Percentiles rank a stretch among this genome's conserved stretches.
phyloP scores from a whole-genome alignment of 2,888 invertebrate genomes.

The Yponomeuta sedellus region DNA sequence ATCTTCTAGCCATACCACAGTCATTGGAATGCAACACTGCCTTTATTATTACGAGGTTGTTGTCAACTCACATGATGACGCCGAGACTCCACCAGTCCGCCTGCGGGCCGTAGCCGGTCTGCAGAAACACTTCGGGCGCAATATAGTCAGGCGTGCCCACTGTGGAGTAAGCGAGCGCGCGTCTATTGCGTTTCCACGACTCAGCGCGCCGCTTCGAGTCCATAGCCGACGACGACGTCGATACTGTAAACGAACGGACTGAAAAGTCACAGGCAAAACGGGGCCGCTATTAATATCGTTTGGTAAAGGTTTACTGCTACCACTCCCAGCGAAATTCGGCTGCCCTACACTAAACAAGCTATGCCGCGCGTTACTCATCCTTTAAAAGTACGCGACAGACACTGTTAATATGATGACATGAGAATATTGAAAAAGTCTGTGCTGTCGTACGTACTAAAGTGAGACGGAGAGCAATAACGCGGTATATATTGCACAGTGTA shows the following conservation, averaged over 20 bases:
- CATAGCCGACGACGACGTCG: slow-evolving; percentile 80
- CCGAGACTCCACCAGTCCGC: slow-evolving; percentile 99
- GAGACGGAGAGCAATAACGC: too few relatives aligned
- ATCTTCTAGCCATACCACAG: not conserved
- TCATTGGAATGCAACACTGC: too few relatives aligned
- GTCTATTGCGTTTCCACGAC: slow-evolving; percentile 98
- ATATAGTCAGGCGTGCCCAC: slow-evolving; percentile 99
- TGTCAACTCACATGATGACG: slow-evolving; percentile 91
- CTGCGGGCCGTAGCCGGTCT: slow-evolving; percentile 97
- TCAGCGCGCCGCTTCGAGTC: slow-evolving; percentile 98
- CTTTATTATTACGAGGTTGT: not conserved
- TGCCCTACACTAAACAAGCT: not conserved
- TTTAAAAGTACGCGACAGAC: too few relatives aligned
- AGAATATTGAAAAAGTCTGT: too few relatives aligned
- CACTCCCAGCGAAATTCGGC: not conserved
- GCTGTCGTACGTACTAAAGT: too few relatives aligned
- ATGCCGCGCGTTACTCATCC: not conserved
- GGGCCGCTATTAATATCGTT: not conserved
- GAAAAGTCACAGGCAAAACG: not conserved
- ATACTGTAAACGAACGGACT: slow-evolving; percentile 38
- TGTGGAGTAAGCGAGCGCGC: slow-evolving; percentile 95
- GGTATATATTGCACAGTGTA: too few relatives aligned
- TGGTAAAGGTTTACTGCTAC: not conserved
- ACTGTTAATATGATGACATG: too few relatives aligned
- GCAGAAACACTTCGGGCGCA: slow-evolving; percentile 98